A percentile compares a stretch with the other conserved stretches of the same genome.
phyloP scores from a whole-genome alignment of 2,888 invertebrate species.

The Drosophila mulleri region DNA sequence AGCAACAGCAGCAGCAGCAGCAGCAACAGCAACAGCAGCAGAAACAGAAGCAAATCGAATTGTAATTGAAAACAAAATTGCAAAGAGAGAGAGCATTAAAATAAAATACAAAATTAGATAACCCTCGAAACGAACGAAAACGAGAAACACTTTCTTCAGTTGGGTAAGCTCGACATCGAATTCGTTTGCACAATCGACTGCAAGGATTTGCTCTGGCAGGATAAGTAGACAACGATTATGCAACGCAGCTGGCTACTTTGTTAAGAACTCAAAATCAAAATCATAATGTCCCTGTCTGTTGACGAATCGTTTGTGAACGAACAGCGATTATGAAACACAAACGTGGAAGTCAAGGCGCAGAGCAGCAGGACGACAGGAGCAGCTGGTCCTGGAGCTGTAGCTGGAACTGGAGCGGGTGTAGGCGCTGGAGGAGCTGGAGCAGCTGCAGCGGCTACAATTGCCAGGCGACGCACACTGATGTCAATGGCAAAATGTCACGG shows the following conservation, averaged over 20 bases:
- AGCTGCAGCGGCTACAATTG: conserved; percentile 55
- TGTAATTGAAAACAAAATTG: conserved; percentile 31
- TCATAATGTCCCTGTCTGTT: conserved; percentile 42
- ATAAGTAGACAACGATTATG: conserved; percentile 50
- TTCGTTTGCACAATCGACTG: not conserved
- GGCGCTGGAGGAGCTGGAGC: not conserved
- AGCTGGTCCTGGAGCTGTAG: not conserved
- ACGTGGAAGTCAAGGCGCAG: conserved; percentile 65
- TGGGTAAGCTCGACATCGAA: conserved; percentile 7
- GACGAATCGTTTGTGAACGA: conserved; percentile 47
- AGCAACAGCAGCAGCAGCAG: conserved; percentile 19
- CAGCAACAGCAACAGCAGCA: conserved; percentile 13
- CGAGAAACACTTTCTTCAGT: not conserved
- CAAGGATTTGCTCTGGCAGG: conserved; percentile 3
- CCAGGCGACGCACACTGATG: conserved; percentile 74
- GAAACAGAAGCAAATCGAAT: conserved; percentile 30
- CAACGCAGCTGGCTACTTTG: conserved; percentile 48
- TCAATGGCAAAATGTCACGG: conserved; percentile 83
- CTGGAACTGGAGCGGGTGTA: not conserved
- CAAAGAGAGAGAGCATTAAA: conserved; percentile 19
- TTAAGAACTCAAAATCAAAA: conserved; percentile 20
- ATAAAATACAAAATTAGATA: conserved; percentile 44
- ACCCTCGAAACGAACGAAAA: not conserved
- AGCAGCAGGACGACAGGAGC: conserved; percentile 38
- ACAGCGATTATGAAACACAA: conserved; percentile 73